These are phyloP conservation scores for Ceraclea dissimilis DNA, from an alignment of 2,888 invertebrate species.

Conservation along the genomic window DNA sequence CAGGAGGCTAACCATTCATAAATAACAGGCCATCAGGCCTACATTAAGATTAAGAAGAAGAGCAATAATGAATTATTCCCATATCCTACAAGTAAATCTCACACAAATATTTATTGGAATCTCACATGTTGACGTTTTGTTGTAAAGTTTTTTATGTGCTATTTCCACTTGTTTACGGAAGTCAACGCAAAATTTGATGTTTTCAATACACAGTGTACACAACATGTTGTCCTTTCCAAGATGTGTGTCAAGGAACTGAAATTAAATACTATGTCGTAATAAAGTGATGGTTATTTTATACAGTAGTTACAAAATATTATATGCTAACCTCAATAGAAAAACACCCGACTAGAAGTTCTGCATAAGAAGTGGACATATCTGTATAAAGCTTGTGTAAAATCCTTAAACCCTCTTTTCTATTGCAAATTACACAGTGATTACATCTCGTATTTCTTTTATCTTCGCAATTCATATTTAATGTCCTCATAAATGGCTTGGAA, in stretches of 20 bases:
- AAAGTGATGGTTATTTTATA: not conserved
- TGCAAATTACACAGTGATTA: not conserved
- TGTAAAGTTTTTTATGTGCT: not conserved
- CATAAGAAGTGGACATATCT: not conserved
- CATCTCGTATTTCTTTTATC: too few species aligned
- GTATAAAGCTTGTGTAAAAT: not conserved
- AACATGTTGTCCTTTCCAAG: not conserved
- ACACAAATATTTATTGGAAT: too few species aligned
- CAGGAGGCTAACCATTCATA: too few species aligned
- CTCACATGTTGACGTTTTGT: not conserved
- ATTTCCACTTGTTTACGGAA: not conserved
- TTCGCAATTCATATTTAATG: too few species aligned
- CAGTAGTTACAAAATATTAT: not conserved
- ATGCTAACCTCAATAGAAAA: not conserved
- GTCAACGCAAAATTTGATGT: not conserved
- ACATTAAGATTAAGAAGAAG: too few species aligned
- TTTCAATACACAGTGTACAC: not conserved
- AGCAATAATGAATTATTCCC: too few species aligned
- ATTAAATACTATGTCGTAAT: not conserved
- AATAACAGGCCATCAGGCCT: too few species aligned
- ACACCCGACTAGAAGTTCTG: not conserved
- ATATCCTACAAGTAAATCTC: too few species aligned
- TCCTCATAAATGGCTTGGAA: too few species aligned
- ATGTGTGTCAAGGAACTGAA: not conserved
- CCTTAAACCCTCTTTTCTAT: not conserved